Base-by-base conservation (phyloP, 1,140 invertebrate genomes). In the Chelonus insularis region DNA sequence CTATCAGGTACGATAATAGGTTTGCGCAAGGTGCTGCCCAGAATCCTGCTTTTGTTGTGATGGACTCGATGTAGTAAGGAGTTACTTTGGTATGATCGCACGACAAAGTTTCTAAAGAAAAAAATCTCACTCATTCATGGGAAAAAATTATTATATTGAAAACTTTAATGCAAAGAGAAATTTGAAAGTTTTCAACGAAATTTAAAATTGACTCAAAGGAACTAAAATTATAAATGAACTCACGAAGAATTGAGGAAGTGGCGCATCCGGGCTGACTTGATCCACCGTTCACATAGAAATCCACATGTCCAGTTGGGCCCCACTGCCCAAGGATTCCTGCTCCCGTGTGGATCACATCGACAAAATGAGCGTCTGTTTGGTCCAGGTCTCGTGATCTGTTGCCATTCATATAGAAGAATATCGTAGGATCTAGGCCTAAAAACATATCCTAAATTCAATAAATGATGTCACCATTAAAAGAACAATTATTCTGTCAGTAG, bases 241-340 rank as follows among this genome's bases (percentile, higher is more conserved):
- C 85, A 92, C 91, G 88, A 68, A 93, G 90, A 39, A 93, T 82
- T 1, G 89, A 91, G 51, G 89, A 83, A 39, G 88, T 89, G 0
- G 88, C 87, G 71, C 93, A 95, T 48, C 92, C 93, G 1, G 93
- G 93, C 69, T 95, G 93, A 68, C 89, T 89, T 37, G 90, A 91
- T 29, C 93, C 93, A 7, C 93, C 93, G 72, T 95, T 95, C 20
- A 94, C 89, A 78, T 95, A 95, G 77, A 94, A 95, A 75, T 95
- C 93, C 7, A 91, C 91, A 73, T 94, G 92, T 0, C 92, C 93
- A 67, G 88, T 92, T 1, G 91, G 90, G 1, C 91, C 90, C 91
- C 91, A 93, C 71, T 93, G 90, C 0, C 91, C 90, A 12, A 93
- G 81, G 50, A 93, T 90, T 0, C 91, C 91, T 0, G 91, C 92